phyloP scores from a whole-genome alignment of 2,888 invertebrate genomes.

The Tuberolachnus salignus region DNA sequence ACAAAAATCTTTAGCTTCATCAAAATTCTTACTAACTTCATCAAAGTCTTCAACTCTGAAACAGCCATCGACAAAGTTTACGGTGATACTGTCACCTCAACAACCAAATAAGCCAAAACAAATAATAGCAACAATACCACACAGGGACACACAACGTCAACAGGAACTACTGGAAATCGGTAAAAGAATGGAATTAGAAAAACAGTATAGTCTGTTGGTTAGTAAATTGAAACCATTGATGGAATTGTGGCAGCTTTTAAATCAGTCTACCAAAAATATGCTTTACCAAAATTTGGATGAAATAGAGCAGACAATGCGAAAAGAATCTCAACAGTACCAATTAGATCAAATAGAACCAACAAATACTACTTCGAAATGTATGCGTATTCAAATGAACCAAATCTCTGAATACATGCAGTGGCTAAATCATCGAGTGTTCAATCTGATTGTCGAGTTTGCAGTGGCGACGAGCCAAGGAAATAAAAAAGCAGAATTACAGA shows the following conservation, averaged over 20 bases:
- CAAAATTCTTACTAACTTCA: not conserved
- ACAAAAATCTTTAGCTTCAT: no score
- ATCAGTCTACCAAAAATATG: not conserved
- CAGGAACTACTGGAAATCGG: not conserved
- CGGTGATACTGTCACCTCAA: not conserved
- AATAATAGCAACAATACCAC: not conserved
- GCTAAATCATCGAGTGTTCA: not conserved
- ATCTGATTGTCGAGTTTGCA: not conserved
- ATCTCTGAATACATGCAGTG: not conserved
- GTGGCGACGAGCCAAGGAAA: not conserved
- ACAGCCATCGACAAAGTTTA: not conserved
- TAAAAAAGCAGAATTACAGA: no score
- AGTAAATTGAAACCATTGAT: conserved; percentile 8
- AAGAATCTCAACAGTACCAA: not conserved
- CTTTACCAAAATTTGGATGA: not conserved
- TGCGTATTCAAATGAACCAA: not conserved
- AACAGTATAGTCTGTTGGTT: not conserved
- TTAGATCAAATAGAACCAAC: not conserved
- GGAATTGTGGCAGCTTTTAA: not conserved
- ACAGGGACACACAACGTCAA: not conserved
- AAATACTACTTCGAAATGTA: not conserved
- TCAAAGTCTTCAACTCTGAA: not conserved
- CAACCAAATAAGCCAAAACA: not conserved
- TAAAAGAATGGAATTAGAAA: not conserved
- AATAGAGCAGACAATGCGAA: not conserved